Evolutionary conservation across 2,797 vertebrate genomes (phyloP).

Genomic region (Trichosurus vulpecula): DNA sequence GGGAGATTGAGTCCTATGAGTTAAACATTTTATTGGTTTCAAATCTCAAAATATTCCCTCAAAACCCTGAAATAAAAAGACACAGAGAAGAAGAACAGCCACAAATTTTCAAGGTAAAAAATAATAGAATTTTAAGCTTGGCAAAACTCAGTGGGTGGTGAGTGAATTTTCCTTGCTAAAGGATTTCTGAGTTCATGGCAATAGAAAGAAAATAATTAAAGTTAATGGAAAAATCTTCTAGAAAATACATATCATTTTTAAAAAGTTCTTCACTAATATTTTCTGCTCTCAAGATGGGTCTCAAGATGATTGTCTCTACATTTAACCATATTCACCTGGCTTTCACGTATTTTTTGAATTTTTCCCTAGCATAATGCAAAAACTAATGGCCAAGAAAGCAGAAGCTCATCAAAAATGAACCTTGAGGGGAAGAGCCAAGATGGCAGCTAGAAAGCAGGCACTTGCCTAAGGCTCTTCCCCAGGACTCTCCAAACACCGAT

Average conservation of each 20-base stretch:
- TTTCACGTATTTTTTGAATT: constrained; percentile 47
- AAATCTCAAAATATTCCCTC: constrained; percentile 2
- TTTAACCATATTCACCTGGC: constrained; percentile 57
- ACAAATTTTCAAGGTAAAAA: constrained; percentile 48
- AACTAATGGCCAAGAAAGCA: constrained; percentile 46
- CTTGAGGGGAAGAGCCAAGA: no score
- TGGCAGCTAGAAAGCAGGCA: no score
- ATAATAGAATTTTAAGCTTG: constrained; percentile 55
- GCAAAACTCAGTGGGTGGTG: constrained; percentile 45
- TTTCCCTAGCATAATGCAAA: constrained; percentile 49
- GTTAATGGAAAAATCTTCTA: constrained; percentile 54
- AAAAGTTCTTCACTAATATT: constrained; percentile 54
- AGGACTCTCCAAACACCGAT: no score
- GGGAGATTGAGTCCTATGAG: background rate
- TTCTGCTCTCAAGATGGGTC: constrained; percentile 49
- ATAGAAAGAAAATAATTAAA: constrained; percentile 56
- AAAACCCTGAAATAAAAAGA: background rate
- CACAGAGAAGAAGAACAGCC: constrained; percentile 25
- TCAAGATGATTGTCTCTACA: constrained; percentile 71
- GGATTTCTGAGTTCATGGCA: constrained; percentile 47
- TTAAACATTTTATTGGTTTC: background rate
- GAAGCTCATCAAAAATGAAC: background rate
- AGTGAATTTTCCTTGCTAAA: constrained; percentile 58
- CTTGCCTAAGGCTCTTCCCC: no score
- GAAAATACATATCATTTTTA: constrained; percentile 66